A percentile compares a stretch with the other conserved stretches of the same genome.
phyloP scores from a whole-genome alignment of 2,797 vertebrate genomes.

The Luscinia megarhynchos region DNA sequence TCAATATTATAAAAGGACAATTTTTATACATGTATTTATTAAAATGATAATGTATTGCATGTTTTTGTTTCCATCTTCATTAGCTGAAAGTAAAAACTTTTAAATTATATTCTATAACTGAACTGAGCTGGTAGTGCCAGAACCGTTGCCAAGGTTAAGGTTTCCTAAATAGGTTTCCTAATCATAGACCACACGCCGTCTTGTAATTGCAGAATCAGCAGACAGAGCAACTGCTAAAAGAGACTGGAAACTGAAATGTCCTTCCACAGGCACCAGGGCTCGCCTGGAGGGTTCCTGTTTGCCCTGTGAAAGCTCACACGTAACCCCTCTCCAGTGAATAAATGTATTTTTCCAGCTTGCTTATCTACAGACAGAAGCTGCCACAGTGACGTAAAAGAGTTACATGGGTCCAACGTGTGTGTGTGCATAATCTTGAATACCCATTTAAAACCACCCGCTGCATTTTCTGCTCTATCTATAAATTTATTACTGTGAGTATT shows the following conservation, averaged over 20 bases:
- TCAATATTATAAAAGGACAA: not conserved
- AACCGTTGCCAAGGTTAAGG: not conserved
- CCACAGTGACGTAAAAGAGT: not conserved
- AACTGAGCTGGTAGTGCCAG: not conserved
- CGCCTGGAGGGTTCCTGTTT: not conserved
- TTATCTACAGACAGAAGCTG: not conserved
- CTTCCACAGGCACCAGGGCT: not conserved
- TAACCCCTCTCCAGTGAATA: not conserved
- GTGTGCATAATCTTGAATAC: not conserved
- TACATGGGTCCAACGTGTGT: not conserved
- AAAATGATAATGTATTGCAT: not conserved
- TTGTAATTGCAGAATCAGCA: constrained; percentile 6
- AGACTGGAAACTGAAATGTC: not conserved
- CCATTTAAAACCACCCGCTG: not conserved
- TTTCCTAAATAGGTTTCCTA: constrained; percentile 26
- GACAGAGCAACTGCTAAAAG: not conserved
- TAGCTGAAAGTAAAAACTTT: not conserved
- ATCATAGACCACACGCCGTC: not conserved
- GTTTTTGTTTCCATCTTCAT: not conserved
- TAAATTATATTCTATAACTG: not conserved
- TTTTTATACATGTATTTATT: not conserved
- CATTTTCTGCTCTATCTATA: not conserved
- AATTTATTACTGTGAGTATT: not conserved
- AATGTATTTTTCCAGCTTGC: not conserved
- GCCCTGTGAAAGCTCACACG: not conserved